A percentile compares a stretch with the other conserved stretches of the same genome.
Evolutionary conservation across 2,113 vertebrate species (phyloP).

Genomic region (Camarhynchus parvulus): DNA sequence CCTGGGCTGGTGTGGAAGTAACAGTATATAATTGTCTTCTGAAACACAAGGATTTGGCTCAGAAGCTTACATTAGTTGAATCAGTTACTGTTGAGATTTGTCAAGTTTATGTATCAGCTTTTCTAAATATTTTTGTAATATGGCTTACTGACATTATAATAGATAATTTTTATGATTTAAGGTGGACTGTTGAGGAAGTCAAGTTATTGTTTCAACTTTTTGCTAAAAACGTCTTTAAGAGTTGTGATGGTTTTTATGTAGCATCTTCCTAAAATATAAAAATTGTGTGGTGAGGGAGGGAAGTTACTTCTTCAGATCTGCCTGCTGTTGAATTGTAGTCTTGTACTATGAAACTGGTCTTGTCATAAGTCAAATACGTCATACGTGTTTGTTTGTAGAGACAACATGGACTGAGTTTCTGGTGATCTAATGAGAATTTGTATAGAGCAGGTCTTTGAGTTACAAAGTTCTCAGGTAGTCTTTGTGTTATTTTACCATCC

Average conservation of each 20-base stretch:
- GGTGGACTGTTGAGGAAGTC: neutral
- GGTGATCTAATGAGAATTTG: neutral
- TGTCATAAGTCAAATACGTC: fast-evolving
- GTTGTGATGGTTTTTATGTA: neutral
- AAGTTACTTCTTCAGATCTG: neutral
- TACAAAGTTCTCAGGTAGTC: neutral
- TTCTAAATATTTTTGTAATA: fast-evolving
- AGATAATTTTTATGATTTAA: neutral
- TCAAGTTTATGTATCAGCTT: neutral
- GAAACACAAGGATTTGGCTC: fast-evolving
- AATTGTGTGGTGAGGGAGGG: neutral
- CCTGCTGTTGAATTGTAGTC: neutral
- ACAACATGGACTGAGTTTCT: neutral
- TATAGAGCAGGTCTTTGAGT: neutral
- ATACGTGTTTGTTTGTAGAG: neutral
- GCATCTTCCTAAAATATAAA: neutral
- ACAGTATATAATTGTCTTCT: neutral
- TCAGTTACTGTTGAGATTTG: neutral
- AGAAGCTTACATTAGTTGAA: neutral
- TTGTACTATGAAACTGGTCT: neutral
- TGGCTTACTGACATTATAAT: neutral
- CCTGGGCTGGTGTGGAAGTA: neutral
- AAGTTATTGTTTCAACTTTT: neutral
- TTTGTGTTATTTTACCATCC: neutral
- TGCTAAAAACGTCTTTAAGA: neutral